Evolutionary conservation across 23 tunicate species (phyloP), one percentile per base, ranked within the genome.

Genomic region (Trididemnum nubilum): DNA sequence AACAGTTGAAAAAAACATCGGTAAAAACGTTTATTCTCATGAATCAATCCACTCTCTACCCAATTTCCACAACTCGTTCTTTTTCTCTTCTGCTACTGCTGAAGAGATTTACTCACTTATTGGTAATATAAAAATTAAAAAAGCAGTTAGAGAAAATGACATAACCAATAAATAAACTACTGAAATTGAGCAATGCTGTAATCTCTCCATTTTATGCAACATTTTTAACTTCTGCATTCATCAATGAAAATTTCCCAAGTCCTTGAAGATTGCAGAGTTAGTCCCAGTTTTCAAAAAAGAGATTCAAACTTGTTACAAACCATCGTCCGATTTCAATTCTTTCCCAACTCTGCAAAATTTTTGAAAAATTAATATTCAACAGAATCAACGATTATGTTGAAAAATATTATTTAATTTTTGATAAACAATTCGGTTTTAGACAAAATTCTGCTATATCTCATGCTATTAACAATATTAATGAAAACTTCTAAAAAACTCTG

Each of bases 391-490:
- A 61, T 24, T 61, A 61, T 61, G 26, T 61, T 5, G 67, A 61
- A 61, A n/a, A 61, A 61, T 61, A 21, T 26, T 4, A 61, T 24
- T 24, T 61, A 21, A 21, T 61, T 21, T 61, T 4, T 61, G 67
- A 61, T 61, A 61, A 61, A n/a, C 67, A 61, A 61, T 61, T 61
- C n/a, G 67, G 67, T 3, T 61, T 61, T 24, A 15, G 67, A 61
- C 67, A 61, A 61, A 61, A 61, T 61, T 61, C 29, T 61, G 18
- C 29, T 5, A 61, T 26, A 15, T 61, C 67, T 24, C 67, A 21
- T 21, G 67, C 67, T 61, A 15, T 61, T 5, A 12, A 26, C n/a
- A 61, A 24, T 24, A 61, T 61, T 61, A 3, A 61, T 22, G 54
- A 44, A 44, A 44, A 44, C 9, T 44, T 44, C 9, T 44, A 44